A percentile compares a stretch with the other conserved stretches of the same genome.
phyloP scores from a whole-genome alignment of 2,797 vertebrate species.

The Megaceryle alcyon region DNA sequence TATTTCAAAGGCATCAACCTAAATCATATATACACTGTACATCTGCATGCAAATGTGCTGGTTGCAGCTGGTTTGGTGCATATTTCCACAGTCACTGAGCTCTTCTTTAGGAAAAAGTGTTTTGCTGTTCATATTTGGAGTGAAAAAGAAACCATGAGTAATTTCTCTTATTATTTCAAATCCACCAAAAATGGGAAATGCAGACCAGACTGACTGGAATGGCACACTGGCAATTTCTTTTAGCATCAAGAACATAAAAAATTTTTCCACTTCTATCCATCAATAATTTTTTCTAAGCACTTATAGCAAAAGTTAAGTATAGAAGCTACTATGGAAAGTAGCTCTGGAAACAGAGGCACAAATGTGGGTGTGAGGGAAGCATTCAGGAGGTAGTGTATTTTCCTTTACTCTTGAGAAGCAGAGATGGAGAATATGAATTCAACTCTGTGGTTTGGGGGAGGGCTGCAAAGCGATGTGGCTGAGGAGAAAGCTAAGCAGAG shows the following conservation, averaged over 20 bases:
- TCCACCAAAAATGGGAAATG: not conserved
- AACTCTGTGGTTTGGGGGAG: not conserved
- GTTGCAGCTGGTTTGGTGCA: not conserved
- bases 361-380: not conserved
- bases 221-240: not conserved
- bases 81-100: not conserved
- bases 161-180: not conserved
- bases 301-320: not conserved
- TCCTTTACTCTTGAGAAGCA: not conserved
- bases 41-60: not conserved
- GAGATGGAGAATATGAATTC: not conserved
- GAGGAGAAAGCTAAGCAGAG: not conserved
- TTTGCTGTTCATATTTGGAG: not conserved
- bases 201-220: not conserved
- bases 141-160: not conserved
- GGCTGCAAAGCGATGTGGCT: fast-evolving
- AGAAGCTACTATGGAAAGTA: not conserved
- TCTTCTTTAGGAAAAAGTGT: not conserved
- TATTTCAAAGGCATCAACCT: not conserved
- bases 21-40: not conserved
- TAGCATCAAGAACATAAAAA: not conserved
- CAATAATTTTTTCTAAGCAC: not conserved
- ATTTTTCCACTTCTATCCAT: not conserved
- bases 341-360: not conserved
- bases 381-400: not conserved